phyloP scores from a whole-genome alignment of 2,888 invertebrate genomes.

The Diogma glabrata region DNA sequence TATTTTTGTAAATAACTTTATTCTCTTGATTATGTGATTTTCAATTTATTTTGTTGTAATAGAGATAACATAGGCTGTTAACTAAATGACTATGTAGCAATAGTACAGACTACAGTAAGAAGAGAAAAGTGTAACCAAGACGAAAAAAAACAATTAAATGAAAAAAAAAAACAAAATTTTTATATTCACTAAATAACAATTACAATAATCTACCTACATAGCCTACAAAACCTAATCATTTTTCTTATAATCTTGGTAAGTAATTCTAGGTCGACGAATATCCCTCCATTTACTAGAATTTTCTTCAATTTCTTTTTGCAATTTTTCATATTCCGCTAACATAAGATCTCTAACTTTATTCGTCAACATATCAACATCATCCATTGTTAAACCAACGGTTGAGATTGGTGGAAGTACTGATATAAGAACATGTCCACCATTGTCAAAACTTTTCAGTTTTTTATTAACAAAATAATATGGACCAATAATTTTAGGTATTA shows the following conservation, averaged over 20 bases:
- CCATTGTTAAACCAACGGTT: slow-evolving; percentile 1
- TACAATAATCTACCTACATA: too few species aligned
- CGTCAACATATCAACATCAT: not conserved
- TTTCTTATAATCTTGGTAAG: not conserved
- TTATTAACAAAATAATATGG: slow-evolving; percentile 17
- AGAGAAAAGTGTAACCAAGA: too few species aligned
- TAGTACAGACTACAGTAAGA: too few species aligned
- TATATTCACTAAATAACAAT: too few species aligned
- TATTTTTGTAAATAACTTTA: too few species aligned
- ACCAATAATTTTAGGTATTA: slow-evolving; percentile 73
- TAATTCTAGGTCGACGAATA: not conserved
- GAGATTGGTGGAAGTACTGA: not conserved
- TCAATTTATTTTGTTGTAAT: too few species aligned
- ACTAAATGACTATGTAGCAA: too few species aligned
- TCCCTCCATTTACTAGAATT: not conserved
- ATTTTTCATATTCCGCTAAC: not conserved
- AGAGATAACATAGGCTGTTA: too few species aligned
- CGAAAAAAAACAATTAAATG: too few species aligned
- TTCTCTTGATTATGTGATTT: too few species aligned
- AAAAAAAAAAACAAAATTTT: too few species aligned
- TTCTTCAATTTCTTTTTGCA: slow-evolving; percentile 4
- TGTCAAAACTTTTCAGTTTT: not conserved
- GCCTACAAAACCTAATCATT: too few species aligned
- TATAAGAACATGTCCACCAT: not conserved
- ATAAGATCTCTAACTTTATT: not conserved